Percentiles rank a stretch among this genome's conserved stretches.
Conservation (phyloP, 2,888 invertebrate genomes). For the Seira musarum region DNA sequence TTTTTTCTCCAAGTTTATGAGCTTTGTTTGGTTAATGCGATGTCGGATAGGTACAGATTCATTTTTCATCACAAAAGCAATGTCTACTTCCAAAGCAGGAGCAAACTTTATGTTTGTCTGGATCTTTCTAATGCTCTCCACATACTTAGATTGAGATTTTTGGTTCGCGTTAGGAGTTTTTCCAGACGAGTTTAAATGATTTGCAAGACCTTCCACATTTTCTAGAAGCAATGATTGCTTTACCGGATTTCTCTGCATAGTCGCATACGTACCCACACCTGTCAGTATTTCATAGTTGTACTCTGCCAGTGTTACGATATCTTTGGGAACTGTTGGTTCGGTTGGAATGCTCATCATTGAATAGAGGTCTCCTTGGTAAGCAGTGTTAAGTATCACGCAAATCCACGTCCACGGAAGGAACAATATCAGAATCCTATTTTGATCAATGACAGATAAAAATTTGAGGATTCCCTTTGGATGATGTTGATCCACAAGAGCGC, state of each 20-base stretch:
- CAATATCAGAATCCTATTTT: neutral
- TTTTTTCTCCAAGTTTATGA: neutral
- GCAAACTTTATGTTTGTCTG: neutral
- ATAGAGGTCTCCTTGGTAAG: slow-evolving; percentile 18
- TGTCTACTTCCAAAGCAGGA: neutral
- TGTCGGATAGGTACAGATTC: neutral
- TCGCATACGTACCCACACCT: neutral
- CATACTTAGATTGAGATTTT: too few species aligned
- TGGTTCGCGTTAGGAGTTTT: neutral
- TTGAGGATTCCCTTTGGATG: neutral
- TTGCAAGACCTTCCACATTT: neutral
- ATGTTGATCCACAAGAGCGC: slow-evolving; percentile 21
- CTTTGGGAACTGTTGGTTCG: slow-evolving; percentile 1
- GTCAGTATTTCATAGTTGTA: neutral
- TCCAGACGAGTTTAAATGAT: neutral
- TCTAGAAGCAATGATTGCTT: neutral
- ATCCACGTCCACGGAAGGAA: slow-evolving; percentile 22
- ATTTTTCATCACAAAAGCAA: neutral
- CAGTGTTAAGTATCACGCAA: slow-evolving; percentile 9
- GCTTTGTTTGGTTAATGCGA: neutral
- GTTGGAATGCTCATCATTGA: neutral
- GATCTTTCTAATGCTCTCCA: neutral
- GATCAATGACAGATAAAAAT: neutral
- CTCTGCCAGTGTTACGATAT: neutral
- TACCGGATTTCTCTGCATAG: slow-evolving; percentile 11